Conservation (phyloP, 1,140 invertebrate species). For the Thaumetopoea pityocampa region DNA sequence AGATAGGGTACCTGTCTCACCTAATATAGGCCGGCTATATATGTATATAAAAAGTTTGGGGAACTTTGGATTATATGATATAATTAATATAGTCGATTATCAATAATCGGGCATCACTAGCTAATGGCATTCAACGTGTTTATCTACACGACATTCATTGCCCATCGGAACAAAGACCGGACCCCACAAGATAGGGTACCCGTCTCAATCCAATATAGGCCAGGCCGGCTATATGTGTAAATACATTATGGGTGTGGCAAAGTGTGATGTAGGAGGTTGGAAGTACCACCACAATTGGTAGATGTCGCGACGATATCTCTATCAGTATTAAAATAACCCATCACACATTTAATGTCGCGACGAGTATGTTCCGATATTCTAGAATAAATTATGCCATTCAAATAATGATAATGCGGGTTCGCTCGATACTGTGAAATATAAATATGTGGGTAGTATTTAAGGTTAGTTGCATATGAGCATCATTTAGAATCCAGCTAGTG, state of each 20-base stretch:
- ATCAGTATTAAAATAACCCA: conserved; percentile 47
- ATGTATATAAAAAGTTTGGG: too few relatives aligned
- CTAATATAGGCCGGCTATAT: conserved; percentile 6
- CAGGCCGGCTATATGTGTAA: conserved; percentile 4
- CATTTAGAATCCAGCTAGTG: neutral
- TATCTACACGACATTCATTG: conserved; percentile 19
- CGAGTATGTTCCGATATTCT: conserved; percentile 48
- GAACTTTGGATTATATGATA: too few relatives aligned
- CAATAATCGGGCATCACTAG: conserved; percentile 2
- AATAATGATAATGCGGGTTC: conserved; percentile 64
- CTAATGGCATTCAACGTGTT: neutral
- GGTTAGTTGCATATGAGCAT: neutral
- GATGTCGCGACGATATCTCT: conserved; percentile 19
- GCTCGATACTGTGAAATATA: conserved; percentile 39
- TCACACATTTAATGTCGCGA: conserved; percentile 51
- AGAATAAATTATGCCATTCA: conserved; percentile 62
- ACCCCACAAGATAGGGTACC: conserved; percentile 17
- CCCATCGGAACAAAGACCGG: conserved; percentile 48
- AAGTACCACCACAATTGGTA: conserved; percentile 14
- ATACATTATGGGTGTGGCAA: too few relatives aligned
- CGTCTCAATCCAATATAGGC: conserved; percentile 13
- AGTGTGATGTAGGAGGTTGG: too few relatives aligned
- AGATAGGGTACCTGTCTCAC: conserved; percentile 13
- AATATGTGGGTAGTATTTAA: conserved; percentile 3
- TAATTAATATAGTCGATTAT: conserved; percentile 2